A percentile compares a stretch with the other conserved stretches of the same genome.
phyloP scores from a whole-genome alignment of 2,888 invertebrate species.

The Eilema caniola region DNA sequence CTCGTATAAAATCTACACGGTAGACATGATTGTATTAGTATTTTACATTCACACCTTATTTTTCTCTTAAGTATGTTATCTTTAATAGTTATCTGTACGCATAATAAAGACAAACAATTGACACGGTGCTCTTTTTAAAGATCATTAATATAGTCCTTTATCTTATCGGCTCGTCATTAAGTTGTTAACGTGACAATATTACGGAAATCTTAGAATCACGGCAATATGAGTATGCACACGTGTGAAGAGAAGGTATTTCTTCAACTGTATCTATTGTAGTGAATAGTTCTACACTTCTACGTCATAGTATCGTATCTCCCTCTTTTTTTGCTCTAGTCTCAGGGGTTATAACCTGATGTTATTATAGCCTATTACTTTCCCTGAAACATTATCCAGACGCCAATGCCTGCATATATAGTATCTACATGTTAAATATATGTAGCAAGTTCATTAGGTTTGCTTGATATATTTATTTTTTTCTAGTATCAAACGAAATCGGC shows the following conservation, averaged over 20 bases:
- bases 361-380: no score
- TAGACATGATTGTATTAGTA: not conserved
- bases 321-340: not conserved
- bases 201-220: not conserved
- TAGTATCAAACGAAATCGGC: conserved; percentile 89
- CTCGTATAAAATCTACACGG: no score
- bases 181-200: not conserved
- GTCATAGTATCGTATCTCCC: not conserved
- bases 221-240: not conserved
- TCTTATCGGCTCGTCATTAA: conserved; percentile 3
- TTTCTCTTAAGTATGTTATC: not conserved
- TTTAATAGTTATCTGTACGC: not conserved
- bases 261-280: conserved; percentile 1
- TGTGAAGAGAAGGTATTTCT: conserved; percentile 7
- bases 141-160: not conserved
- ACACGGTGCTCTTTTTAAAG: not conserved
- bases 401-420: not conserved
- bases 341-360: no score
- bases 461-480: conserved; percentile 21
- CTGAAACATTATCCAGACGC: no score
- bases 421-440: not conserved
- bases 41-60: not conserved
- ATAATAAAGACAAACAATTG: not conserved
- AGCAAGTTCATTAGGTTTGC: not conserved
- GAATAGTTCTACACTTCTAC: no score